A percentile compares a stretch with the other conserved stretches of the same genome.
These are phyloP conservation scores for Spea multiplicata DNA, from an alignment of 2,113 vertebrate species.

Conservation along the genomic window DNA sequence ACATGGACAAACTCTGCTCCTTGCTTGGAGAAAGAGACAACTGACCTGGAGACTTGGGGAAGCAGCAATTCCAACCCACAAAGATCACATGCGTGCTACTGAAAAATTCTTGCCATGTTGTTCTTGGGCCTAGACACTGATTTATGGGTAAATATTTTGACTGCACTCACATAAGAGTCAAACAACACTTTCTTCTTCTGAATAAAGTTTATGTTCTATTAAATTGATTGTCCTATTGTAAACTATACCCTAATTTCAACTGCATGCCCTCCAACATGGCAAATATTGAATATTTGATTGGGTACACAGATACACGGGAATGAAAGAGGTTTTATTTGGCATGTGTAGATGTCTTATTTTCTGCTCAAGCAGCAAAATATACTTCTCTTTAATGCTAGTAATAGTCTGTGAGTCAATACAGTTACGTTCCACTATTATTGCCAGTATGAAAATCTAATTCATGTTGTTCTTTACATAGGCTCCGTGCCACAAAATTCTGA, in stretches of 20 bases:
- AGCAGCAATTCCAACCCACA: too few relatives aligned
- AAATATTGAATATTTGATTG: conserved; percentile 32
- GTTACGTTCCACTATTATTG: conserved; percentile 61
- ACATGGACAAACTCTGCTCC: too few relatives aligned
- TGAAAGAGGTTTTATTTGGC: conserved; percentile 5
- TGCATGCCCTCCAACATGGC: neutral
- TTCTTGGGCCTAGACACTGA: too few relatives aligned
- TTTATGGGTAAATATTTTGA: too few relatives aligned
- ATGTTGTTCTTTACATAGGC: conserved; percentile 65
- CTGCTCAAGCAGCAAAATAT: conserved; percentile 50
- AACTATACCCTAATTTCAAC: neutral
- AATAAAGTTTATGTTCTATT: too few relatives aligned
- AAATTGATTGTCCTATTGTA: too few relatives aligned
- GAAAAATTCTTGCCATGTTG: too few relatives aligned
- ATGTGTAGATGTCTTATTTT: conserved; percentile 51
- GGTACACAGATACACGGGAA: conserved; percentile 19
- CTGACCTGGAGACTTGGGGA: too few relatives aligned
- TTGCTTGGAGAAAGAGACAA: too few relatives aligned
- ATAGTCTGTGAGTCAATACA: conserved; percentile 55
- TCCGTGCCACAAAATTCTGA: conserved; percentile 63
- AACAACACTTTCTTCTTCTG: too few relatives aligned
- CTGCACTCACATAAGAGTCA: too few relatives aligned
- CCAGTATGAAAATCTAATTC: conserved; percentile 65
- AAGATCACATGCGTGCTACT: too few relatives aligned
- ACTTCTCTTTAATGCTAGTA: conserved; percentile 49